Percentiles rank a stretch among this genome's conserved stretches.
Evolutionary conservation across 1,140 invertebrate species (phyloP).

Genomic region (Leptopilina clavipes): DNA sequence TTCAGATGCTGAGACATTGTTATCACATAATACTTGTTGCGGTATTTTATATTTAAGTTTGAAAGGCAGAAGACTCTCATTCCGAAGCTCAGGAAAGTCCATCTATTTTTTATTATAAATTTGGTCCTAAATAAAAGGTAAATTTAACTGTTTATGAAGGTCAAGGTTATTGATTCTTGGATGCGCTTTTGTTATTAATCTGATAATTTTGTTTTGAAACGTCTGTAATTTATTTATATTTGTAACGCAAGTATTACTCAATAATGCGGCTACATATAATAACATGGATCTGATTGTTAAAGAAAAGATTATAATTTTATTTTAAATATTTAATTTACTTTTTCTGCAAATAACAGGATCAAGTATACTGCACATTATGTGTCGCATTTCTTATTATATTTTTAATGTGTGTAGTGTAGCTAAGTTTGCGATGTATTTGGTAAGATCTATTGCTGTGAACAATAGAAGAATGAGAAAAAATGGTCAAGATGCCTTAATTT

Average conservation of each 20-base stretch:
- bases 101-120: not conserved
- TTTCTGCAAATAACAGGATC: constrained; percentile 37
- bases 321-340: constrained; percentile 38
- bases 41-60: not conserved
- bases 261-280: not conserved
- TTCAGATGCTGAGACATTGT: too few relatives aligned
- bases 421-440: too few relatives aligned
- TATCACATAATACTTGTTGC: not conserved
- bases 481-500: too few relatives aligned
- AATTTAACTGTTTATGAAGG: not conserved
- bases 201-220: not conserved
- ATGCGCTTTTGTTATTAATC: not conserved
- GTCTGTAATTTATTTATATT: not conserved
- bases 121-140: not conserved
- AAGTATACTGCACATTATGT: constrained; percentile 20
- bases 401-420: constrained; percentile 40
- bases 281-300: constrained; percentile 45
- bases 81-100: not conserved
- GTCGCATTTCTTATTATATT: constrained; percentile 36
- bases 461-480: too few relatives aligned
- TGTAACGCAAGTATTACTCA: not conserved
- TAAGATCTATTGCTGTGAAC: too few relatives aligned
- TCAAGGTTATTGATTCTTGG: not conserved
- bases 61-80: not conserved
- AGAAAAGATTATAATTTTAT: constrained; percentile 47